Conservation (phyloP, 2,113 vertebrate genomes). For the Podiceps cristatus region DNA sequence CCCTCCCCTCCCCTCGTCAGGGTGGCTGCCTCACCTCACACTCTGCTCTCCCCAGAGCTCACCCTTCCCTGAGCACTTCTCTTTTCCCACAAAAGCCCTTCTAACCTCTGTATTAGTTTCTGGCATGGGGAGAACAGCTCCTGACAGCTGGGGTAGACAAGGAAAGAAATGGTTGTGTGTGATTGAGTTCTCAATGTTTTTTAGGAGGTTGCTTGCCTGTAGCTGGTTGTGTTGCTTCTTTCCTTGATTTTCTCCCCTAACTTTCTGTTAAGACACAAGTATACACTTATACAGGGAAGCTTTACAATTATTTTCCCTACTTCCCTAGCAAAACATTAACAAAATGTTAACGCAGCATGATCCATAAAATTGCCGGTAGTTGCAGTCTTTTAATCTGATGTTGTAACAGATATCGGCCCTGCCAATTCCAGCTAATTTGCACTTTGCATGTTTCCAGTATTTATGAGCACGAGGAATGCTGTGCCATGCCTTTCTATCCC, state of each 20-base stretch:
- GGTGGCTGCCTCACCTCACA: accelerated
- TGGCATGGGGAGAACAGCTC: not conserved
- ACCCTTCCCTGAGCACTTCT: not conserved
- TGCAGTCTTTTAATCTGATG: conserved; percentile 15
- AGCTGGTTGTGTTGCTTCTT: not conserved
- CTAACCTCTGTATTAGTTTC: not conserved
- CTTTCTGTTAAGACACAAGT: not conserved
- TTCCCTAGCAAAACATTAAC: conserved; percentile 1
- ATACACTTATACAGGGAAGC: not conserved
- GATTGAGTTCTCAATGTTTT: not conserved
- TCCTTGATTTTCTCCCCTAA: not conserved
- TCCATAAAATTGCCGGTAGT: not conserved
- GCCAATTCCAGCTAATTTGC: conserved; percentile 16
- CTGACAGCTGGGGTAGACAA: not conserved
- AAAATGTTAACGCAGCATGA: conserved; percentile 24
- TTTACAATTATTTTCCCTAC: not conserved
- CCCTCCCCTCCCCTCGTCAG: accelerated
- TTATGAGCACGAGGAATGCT: not conserved
- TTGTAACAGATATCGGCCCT: not conserved
- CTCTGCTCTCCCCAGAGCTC: not conserved
- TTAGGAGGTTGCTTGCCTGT: not conserved
- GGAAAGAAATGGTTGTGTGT: not conserved
- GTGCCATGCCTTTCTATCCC: not conserved
- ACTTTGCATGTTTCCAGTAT: not conserved
- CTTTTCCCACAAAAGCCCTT: not conserved